Evolutionary conservation across 2,113 vertebrate species (phyloP).

Genomic region (Montifringilla adamsi): DNA sequence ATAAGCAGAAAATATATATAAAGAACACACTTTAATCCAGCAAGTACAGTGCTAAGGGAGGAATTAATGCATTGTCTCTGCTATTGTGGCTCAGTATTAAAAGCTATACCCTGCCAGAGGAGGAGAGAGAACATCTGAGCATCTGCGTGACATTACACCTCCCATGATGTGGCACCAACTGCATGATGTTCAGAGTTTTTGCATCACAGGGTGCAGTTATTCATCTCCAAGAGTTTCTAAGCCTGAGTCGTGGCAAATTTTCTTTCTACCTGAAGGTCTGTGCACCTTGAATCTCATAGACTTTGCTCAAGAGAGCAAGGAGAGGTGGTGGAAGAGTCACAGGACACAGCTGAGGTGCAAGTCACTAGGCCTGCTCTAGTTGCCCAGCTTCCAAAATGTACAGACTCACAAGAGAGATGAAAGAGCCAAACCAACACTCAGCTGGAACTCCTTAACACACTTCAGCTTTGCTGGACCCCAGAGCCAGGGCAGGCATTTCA

Average conservation of each 20-base stretch:
- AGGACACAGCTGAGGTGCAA: background rate
- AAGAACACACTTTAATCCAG: constrained; percentile 51
- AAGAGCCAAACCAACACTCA: background rate
- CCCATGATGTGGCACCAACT: background rate
- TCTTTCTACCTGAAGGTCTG: background rate
- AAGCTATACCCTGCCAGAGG: background rate
- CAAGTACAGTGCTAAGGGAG: background rate
- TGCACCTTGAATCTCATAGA: background rate
- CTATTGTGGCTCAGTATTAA: constrained; percentile 1
- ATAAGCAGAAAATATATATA: constrained; percentile 42
- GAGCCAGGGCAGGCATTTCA: background rate
- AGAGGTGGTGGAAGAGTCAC: background rate
- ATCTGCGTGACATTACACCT: background rate
- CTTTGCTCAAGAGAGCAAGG: background rate
- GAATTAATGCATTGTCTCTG: constrained; percentile 46
- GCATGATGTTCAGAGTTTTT: background rate
- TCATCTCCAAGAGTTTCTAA: background rate
- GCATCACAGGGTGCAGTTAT: background rate
- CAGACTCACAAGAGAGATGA: background rate
- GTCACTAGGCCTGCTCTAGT: background rate
- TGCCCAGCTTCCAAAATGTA: background rate
- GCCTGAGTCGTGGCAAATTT: background rate
- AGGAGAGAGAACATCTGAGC: background rate
- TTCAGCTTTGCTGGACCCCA: background rate
- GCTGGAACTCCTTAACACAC: background rate